phyloP scores from a whole-genome alignment of 2,113 vertebrate species.

The Delphinus delphis region DNA sequence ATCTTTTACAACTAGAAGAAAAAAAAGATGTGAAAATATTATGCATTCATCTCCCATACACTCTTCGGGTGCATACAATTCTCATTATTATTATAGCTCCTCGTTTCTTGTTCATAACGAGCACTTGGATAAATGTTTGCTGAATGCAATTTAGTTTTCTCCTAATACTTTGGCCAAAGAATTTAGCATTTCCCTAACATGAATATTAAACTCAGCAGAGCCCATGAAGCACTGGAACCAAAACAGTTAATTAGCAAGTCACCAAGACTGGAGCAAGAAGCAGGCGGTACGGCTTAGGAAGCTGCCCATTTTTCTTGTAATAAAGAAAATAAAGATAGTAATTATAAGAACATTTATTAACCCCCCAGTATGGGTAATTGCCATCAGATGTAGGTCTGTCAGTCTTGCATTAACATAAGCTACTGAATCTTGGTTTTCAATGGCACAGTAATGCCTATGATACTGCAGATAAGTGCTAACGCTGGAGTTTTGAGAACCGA shows the following conservation, averaged over 20 bases:
- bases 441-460: constrained; percentile 63
- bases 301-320: constrained; percentile 72
- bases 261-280: constrained; percentile 54
- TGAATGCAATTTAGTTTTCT: neutral
- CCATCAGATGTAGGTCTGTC: constrained; percentile 79
- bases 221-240: constrained; percentile 35
- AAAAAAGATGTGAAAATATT: neutral
- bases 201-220: constrained; percentile 44
- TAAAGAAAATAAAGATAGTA: constrained; percentile 77
- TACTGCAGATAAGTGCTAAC: constrained; percentile 75
- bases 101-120: neutral
- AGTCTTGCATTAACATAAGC: constrained; percentile 80
- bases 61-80: neutral
- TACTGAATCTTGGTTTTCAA: constrained; percentile 76
- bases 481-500: constrained; percentile 70
- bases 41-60: neutral
- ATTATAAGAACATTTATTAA: constrained; percentile 83
- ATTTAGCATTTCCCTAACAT: constrained; percentile 13
- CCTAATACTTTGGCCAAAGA: neutral
- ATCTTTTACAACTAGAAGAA: neutral
- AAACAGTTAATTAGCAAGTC: constrained; percentile 77
- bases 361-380: constrained; percentile 79
- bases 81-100: neutral
- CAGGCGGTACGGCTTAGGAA: constrained; percentile 66
- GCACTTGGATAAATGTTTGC: neutral